A percentile compares a stretch with the other conserved stretches of the same genome.
Evolutionary conservation across 2,113 vertebrate species (phyloP).

Genomic region (Shinisaurus crocodilurus): DNA sequence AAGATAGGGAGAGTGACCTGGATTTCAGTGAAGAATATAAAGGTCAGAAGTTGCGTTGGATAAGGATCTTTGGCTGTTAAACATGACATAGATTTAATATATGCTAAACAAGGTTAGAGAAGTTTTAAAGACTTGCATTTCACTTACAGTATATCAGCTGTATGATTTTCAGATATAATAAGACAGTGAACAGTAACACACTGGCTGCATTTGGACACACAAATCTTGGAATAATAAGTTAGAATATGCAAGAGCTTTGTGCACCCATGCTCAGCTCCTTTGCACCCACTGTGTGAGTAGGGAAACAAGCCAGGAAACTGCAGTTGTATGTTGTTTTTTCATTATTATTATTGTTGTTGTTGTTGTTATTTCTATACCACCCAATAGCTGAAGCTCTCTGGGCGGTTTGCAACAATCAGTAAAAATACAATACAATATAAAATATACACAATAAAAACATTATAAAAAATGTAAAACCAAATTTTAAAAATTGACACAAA

Average conservation of each 20-base stretch:
- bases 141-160: neutral
- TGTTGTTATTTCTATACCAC: too few species aligned
- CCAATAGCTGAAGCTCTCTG: too few species aligned
- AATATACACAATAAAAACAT: too few species aligned
- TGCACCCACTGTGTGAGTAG: neutral
- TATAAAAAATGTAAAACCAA: too few species aligned
- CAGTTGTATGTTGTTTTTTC: too few species aligned
- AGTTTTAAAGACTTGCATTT: neutral
- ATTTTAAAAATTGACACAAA: too few species aligned
- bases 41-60: slow-evolving; percentile 63
- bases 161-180: neutral
- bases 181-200: neutral
- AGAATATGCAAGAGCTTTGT: neutral
- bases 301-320: neutral
- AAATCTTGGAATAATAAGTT: neutral
- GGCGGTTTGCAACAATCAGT: too few species aligned
- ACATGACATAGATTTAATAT: neutral
- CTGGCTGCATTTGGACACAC: neutral
- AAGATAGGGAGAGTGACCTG: slow-evolving; percentile 68
- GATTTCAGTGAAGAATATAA: slow-evolving; percentile 55
- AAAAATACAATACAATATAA: too few species aligned
- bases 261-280: neutral
- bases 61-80: neutral
- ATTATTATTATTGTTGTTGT: too few species aligned
- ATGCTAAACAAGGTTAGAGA: neutral